Evolutionary conservation across 30 jellyfish, hydroid and myxozoan species (phyloP).

Genomic region (Chrysaora quinquecirrha): DNA sequence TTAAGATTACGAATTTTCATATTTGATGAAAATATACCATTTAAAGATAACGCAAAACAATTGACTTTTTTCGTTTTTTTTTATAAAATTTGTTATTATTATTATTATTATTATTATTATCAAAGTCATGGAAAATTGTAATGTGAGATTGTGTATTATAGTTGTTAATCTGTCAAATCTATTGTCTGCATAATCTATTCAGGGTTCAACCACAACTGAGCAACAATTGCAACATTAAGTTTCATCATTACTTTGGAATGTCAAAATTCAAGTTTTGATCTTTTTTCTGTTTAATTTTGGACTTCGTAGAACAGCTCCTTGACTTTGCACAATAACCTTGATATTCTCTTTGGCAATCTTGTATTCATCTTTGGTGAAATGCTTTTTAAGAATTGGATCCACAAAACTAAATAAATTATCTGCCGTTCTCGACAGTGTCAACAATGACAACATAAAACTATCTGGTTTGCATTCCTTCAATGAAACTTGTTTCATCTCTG

Average conservation of each 20-base stretch:
- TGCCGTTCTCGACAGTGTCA: constrained; percentile 85
- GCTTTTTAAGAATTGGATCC: constrained; percentile 78
- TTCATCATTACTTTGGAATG: too few relatives aligned
- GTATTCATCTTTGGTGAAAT: constrained; percentile 81
- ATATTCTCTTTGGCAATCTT: constrained; percentile 86
- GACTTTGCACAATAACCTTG: constrained; percentile 90
- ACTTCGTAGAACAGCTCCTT: constrained; percentile 80
- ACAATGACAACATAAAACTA: constrained; percentile 82
- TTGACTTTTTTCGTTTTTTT: too few relatives aligned
- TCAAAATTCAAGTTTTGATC: too few relatives aligned
- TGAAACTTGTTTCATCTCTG: constrained; percentile 82
- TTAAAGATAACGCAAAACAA: too few relatives aligned
- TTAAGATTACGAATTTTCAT: too few relatives aligned
- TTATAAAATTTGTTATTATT: too few relatives aligned
- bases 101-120: too few relatives aligned
- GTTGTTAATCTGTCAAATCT: neutral
- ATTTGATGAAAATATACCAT: too few relatives aligned
- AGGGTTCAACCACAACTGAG: neutral
- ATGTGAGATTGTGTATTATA: too few relatives aligned
- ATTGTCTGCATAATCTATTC: neutral
- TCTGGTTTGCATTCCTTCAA: constrained; percentile 90
- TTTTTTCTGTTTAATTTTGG: constrained; percentile 87
- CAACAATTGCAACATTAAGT: too few relatives aligned
- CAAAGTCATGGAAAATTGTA: too few relatives aligned
- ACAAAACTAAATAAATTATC: constrained; percentile 84